phyloP scores from a whole-genome alignment of 2,888 invertebrate genomes.

The Nyleta sp. region DNA sequence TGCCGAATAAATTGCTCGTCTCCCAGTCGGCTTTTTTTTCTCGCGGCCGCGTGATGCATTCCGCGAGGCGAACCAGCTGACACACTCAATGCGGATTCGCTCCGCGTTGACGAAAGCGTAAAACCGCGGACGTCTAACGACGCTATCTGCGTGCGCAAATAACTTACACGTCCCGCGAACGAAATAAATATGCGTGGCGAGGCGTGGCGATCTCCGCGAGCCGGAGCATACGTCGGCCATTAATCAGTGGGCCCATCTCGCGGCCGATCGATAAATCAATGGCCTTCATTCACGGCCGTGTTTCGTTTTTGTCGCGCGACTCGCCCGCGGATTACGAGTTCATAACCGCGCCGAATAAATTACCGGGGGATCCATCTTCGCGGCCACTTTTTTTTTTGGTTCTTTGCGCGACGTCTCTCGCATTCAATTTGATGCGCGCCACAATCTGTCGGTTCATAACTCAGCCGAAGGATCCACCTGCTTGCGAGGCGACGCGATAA shows the following conservation, averaged over 20 bases:
- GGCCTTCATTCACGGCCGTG: slow-evolving; percentile 70
- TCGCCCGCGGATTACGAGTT: slow-evolving; percentile 25
- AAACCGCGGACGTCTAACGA: slow-evolving; percentile 68
- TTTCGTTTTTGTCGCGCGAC: slow-evolving; percentile 50
- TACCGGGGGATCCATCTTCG: slow-evolving; percentile 18
- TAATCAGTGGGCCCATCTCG: slow-evolving; percentile 76
- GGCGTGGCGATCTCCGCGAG: slow-evolving; percentile 70
- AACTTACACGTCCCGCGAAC: slow-evolving; percentile 68
- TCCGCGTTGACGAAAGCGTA: slow-evolving; percentile 22
- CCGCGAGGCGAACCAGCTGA: slow-evolving; percentile 2
- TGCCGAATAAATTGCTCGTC: no score
- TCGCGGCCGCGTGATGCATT: slow-evolving; percentile 26
- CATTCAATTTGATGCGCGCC: slow-evolving; percentile 53
- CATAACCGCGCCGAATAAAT: slow-evolving; percentile 26
- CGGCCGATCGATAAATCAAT: slow-evolving; percentile 78
- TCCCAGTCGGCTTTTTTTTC: no score
- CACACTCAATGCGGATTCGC: slow-evolving; percentile 15
- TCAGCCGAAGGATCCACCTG: slow-evolving; percentile 45
- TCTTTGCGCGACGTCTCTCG: neutral
- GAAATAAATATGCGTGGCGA: slow-evolving; percentile 65
- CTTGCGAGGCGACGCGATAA: slow-evolving; percentile 35
- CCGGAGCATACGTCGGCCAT: slow-evolving; percentile 74
- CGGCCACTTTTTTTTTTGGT: no score
- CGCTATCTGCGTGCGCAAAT: slow-evolving; percentile 70
- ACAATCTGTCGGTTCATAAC: slow-evolving; percentile 57